These are phyloP conservation scores for Scolanthus callimorphus DNA, from an alignment of 92 coral and sea anemone genomes.

Conservation along the genomic window DNA sequence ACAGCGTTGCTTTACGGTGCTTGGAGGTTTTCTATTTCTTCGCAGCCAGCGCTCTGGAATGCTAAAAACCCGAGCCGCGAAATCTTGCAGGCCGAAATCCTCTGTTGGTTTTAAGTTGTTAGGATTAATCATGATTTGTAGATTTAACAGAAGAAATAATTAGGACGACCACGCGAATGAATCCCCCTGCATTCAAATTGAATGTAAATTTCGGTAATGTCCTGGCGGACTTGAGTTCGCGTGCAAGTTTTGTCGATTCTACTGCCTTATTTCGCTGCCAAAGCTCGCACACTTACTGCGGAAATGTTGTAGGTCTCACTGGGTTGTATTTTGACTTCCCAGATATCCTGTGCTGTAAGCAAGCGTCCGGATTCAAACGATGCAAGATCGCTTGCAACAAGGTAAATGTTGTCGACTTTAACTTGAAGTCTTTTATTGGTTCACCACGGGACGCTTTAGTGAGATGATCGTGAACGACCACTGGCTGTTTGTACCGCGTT, in stretches of 20 bases:
- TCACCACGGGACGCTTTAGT: slow-evolving; percentile 77
- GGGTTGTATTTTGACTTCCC: slow-evolving; percentile 41
- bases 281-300: slow-evolving; percentile 4
- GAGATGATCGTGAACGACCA: slow-evolving; percentile 24
- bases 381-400: slow-evolving; percentile 84
- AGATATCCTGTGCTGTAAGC: slow-evolving; percentile 87
- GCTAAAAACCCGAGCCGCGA: slow-evolving; percentile 5
- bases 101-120: slow-evolving; percentile 87
- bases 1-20: slow-evolving; percentile 24
- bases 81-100: slow-evolving; percentile 28
- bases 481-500: slow-evolving; percentile 24
- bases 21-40: slow-evolving; percentile 27
- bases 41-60: slow-evolving; percentile 25
- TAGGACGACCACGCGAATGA: slow-evolving; percentile 86
- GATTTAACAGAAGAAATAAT: slow-evolving; percentile 96
- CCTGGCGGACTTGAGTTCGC: slow-evolving; percentile 28
- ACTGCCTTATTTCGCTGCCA: slow-evolving; percentile 11
- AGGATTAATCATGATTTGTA: slow-evolving; percentile 95
- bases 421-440: slow-evolving; percentile 32
- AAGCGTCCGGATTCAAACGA: slow-evolving; percentile 69
- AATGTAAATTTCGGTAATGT: slow-evolving; percentile 93
- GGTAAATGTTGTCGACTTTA: slow-evolving; percentile 46
- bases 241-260: slow-evolving; percentile 27
- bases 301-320: slow-evolving; percentile 12
- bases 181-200: slow-evolving; percentile 85